Evolutionary conservation across 30 jellyfish, hydroid and myxozoan genomes (phyloP), one percentile per base, ranked within the genome.

Genomic region (Nemopilema nomurai): DNA sequence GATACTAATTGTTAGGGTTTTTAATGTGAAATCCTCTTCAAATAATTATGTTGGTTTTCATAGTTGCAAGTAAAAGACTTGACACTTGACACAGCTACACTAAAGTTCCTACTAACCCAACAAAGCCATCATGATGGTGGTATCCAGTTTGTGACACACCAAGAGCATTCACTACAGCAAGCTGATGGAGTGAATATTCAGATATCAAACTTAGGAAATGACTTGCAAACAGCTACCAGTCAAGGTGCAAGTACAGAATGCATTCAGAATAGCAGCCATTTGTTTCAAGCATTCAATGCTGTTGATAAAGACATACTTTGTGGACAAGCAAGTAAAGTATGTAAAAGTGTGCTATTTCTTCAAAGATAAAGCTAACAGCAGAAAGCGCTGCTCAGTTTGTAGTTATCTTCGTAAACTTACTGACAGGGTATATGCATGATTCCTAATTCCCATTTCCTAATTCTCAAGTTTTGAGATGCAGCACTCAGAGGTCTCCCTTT

Each of bases 101-200:
- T 69, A 71, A 28, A 69, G 57, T 78, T 83, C 51, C 73, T 83
- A 51, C 79, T 65, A 17, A 80, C 49, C n/a, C 90, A 69, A 50
- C 80, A 31, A 31, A 49, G 24, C 62, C 74, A 25, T 30, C 4
- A 73, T 18, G 74, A 67, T 51, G 71, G 86, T 27, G 57, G 66
- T 32, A 53, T 83, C 27, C 91, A 83, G 1, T 72, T 83, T 53
- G 65, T 72, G 63, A 33, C 86, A 51, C 86, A 71, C 69, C 91
- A 67, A 69, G n/a, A 50, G 18, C 6, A 8, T 25, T 71, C 30
- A 27, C 33, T 23, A 9, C 64, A 31, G 16, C 30, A 71, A 32
- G 8, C 30, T 21, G 64, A 18, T 57, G 51, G 63, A 27, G 50
- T 29, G 16, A 24, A 62, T 1, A 62, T 80, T 26, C 74, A 71